Evolutionary conservation across 1,140 invertebrate species (phyloP), one percentile per base, ranked within the genome.

Genomic region (Aphelenchoides besseyi): DNA sequence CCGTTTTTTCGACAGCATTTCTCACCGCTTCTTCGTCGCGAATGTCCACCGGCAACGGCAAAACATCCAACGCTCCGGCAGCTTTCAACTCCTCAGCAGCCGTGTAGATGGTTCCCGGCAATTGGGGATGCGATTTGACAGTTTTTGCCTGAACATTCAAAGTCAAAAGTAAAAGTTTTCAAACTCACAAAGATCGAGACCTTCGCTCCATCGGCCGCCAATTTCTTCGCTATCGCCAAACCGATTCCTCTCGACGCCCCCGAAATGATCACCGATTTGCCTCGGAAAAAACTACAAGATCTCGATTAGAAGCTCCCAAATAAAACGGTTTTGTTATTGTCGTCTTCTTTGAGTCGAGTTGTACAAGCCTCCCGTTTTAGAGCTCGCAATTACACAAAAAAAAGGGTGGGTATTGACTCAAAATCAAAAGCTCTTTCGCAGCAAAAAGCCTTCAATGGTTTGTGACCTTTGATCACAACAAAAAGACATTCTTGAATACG

Each of bases 241-340:
- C 96, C 96, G 82, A 98, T 98, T 53, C 95, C 96, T 76, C 95
- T 88, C 71, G 93, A 96, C 26, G 92, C 95, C 33, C 96, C 95
- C 23, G 94, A 95, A 71, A 98, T 94, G 80, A 97, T 96, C 29
- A 97, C 85, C 2, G 94, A 97, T 59, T 89, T 89, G 12, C 94
- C 94, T 71, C 92, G 91, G 75, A 98, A 88, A 88, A 93, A 94
- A 86, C 78, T 62, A 87, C 84, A 32, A 86, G 29, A 12, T 0
- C n/a, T 18, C 55, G n/a, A n/a, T n/a, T n/a, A n/a, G n/a, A n/a
- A n/a, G n/a, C n/a, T n/a, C n/a, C n/a, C n/a, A 2, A n/a, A n/a
- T n/a, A n/a, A n/a, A n/a, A n/a, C n/a, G n/a, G n/a, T n/a, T n/a
- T n/a, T n/a, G n/a, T n/a, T n/a, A n/a, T n/a, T n/a, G n/a, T n/a